A percentile compares a stretch with the other conserved stretches of the same genome.
Conservation (phyloP, 2,797 vertebrate genomes). For the Allobates femoralis region DNA sequence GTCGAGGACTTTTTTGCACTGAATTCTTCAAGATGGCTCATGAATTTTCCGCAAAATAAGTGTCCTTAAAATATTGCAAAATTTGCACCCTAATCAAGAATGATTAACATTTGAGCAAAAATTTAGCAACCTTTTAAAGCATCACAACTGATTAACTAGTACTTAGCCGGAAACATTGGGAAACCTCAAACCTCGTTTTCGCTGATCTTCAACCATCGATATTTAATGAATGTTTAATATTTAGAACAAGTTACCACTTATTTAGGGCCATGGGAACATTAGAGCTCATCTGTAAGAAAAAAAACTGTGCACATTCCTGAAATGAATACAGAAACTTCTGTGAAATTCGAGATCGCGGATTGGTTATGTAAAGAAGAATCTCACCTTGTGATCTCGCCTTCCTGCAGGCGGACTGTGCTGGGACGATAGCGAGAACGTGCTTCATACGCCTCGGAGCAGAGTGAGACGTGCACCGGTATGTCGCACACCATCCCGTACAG, state of each 20-base stretch:
- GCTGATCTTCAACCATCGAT: neutral
- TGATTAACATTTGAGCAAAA: no score
- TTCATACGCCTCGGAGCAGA: neutral
- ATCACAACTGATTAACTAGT: no score
- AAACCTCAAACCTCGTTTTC: no score
- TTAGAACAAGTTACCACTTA: slow-evolving; percentile 10
- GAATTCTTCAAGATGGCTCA: no score
- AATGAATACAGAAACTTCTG: neutral
- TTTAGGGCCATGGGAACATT: slow-evolving; percentile 16
- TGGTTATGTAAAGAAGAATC: neutral
- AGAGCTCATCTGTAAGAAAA: no score
- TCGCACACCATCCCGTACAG: neutral
- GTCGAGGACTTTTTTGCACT: no score
- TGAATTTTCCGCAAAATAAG: no score
- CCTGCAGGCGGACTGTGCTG: slow-evolving; percentile 21
- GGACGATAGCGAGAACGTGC: slow-evolving; percentile 10
- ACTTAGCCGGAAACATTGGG: no score
- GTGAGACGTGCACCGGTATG: slow-evolving; percentile 6
- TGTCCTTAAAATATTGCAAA: no score
- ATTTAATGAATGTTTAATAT: neutral
- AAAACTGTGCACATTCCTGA: neutral
- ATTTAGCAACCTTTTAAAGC: no score
- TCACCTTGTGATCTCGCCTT: slow-evolving; percentile 12
- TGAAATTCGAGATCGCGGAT: neutral
- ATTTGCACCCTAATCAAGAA: no score